Base-by-base conservation (phyloP, 2,113 vertebrate genomes). In the Patagioenas fasciata region DNA sequence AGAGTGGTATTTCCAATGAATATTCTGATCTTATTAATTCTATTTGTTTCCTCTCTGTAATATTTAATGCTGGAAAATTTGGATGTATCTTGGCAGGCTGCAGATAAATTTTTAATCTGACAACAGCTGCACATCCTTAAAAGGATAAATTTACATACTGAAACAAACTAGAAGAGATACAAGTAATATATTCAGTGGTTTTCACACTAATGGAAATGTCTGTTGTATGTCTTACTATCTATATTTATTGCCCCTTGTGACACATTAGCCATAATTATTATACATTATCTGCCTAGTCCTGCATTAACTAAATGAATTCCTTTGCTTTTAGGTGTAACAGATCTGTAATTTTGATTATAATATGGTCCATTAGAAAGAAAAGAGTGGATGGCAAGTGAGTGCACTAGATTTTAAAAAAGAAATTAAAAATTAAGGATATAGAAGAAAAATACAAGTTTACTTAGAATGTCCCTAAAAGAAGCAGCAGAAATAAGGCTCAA, bases 81-180 rank as follows among this genome's bases (percentile, higher is more conserved):
- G 73, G 44, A 65, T 84, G 19, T 69, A 57, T 95, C 57, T 95
- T 94, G 23, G 54, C 85, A 83, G 36, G 67, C n/a, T 87, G 56
- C 34, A 94, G 80, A 96, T 91, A 94, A 89, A 78, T 96, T 95
- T 94, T 96, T 91, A 90, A 94, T 96, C 74, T 87, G 72, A 84
- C 50, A 94, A 89, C 61, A 91, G 74, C 61, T 85, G 88, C 78
- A 80, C 69, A 80, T 44, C 34, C 72, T 91, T 94, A 93, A 96
- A 96, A 96, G 48, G 64, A 81, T 56, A 92, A 90, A 95, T 93
- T 96, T 91, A 77, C 60, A 92, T 89, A 87, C 10, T 51, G 72
- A 88, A 92, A 53, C 14, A 89, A 94, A 91, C 53, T 74, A 64
- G 71, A 74, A 83, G n/a, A 72, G 51, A 93, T 29, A 57, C 26